Evolutionary conservation across 2,797 vertebrate species (phyloP).

Genomic region (Leptodactylus fallax): DNA sequence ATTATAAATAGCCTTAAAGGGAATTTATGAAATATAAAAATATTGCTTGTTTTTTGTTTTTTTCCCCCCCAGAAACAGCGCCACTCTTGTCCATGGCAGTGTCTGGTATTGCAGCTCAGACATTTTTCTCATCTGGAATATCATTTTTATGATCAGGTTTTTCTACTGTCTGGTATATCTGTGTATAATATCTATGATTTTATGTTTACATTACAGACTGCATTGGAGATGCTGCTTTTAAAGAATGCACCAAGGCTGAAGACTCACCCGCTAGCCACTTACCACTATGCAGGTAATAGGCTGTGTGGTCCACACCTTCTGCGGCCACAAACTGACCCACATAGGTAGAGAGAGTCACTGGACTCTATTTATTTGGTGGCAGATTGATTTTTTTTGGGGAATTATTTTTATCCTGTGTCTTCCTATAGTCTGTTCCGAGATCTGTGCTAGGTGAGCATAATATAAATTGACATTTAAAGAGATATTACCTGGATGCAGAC

Average conservation of each 20-base stretch:
- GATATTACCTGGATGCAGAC: too few relatives aligned
- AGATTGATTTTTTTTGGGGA: too few relatives aligned
- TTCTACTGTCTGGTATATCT: too few relatives aligned
- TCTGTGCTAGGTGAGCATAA: too few relatives aligned
- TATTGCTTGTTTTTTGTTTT: background rate
- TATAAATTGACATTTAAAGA: too few relatives aligned
- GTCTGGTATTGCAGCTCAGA: background rate
- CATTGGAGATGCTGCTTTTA: conserved; percentile 84
- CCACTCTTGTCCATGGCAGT: background rate
- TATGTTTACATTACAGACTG: conserved; percentile 72
- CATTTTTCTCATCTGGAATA: background rate
- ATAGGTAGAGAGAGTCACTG: background rate
- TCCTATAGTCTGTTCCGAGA: too few relatives aligned
- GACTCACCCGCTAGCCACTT: conserved; percentile 80
- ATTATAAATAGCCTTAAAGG: background rate
- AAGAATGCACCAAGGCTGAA: conserved; percentile 77
- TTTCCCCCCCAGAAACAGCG: background rate
- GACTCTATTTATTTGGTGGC: too few relatives aligned
- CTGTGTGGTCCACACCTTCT: background rate
- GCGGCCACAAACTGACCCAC: background rate
- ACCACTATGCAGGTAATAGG: conserved; percentile 84
- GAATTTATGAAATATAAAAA: background rate
- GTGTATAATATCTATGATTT: conserved; percentile 24
- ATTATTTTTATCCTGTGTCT: too few relatives aligned
- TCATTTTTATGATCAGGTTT: background rate